Percentiles rank a stretch among this genome's conserved stretches.
Evolutionary conservation across 2,888 invertebrate species (phyloP).

Genomic region (Proisotoma minuta): DNA sequence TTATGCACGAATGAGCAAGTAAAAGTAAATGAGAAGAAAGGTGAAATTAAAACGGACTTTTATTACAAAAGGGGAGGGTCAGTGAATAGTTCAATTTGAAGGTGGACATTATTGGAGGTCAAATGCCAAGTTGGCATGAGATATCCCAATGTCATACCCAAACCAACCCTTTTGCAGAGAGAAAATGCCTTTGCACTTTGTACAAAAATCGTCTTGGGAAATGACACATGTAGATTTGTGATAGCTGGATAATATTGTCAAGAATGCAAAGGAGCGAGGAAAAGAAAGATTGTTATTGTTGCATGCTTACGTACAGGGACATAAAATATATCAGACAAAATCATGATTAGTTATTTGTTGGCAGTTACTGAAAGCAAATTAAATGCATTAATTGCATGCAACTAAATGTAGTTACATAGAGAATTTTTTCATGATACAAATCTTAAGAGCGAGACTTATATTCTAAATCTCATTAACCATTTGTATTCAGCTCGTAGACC

Average conservation of each 20-base stretch:
- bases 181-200: too few species aligned
- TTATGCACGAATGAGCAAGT: background rate
- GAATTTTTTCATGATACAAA: background rate
- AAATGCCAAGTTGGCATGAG: constrained; percentile 1
- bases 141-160: background rate
- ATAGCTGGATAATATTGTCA: background rate
- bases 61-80: background rate
- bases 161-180: too few species aligned
- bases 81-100: background rate
- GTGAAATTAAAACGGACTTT: constrained; percentile 6
- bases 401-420: background rate
- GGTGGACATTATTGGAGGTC: background rate
- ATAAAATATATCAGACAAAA: too few species aligned
- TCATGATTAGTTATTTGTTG: background rate
- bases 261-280: background rate
- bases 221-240: background rate
- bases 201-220: background rate
- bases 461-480: background rate
- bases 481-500: background rate
- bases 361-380: background rate
- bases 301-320: background rate
- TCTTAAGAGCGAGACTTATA: background rate
- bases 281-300: background rate
- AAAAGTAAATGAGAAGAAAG: background rate
- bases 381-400: constrained; percentile 5